Percentiles rank a stretch among this genome's conserved stretches.
Conservation (phyloP, 2,797 vertebrate species). For the Crotalus adamanteus region DNA sequence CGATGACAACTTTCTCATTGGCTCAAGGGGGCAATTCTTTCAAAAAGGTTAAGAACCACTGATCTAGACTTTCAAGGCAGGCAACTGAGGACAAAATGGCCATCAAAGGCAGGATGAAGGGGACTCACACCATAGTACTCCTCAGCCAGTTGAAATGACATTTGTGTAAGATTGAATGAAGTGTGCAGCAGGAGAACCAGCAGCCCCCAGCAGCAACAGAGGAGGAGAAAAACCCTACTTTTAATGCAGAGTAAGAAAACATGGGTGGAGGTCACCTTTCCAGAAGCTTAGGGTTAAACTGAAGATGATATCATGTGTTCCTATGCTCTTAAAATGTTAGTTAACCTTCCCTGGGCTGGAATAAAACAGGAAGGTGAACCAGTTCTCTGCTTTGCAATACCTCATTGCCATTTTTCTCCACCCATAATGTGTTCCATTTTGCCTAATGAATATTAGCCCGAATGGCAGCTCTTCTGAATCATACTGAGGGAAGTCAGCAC, state of each 20-base stretch:
- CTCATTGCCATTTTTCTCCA: background rate
- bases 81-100: background rate
- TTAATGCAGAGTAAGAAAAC: background rate
- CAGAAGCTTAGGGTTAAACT: background rate
- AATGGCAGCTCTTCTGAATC: background rate
- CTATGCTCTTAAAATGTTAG: background rate
- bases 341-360: background rate
- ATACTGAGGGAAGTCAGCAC: too few species aligned
- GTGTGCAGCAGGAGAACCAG: background rate
- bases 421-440: background rate
- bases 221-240: background rate
- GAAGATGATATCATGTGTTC: background rate
- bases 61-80: background rate
- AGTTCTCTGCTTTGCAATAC: background rate
- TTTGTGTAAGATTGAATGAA: background rate
- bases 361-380: background rate
- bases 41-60: too few species aligned
- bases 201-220: background rate
- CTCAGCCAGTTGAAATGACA: background rate
- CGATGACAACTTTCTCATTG: too few species aligned
- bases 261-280: background rate
- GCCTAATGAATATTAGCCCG: background rate
- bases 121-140: background rate
- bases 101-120: background rate
- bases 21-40: too few species aligned